These are phyloP conservation scores for Bryconaethiops microstoma DNA, from an alignment of 2,797 vertebrate species.

Conservation along the genomic window DNA sequence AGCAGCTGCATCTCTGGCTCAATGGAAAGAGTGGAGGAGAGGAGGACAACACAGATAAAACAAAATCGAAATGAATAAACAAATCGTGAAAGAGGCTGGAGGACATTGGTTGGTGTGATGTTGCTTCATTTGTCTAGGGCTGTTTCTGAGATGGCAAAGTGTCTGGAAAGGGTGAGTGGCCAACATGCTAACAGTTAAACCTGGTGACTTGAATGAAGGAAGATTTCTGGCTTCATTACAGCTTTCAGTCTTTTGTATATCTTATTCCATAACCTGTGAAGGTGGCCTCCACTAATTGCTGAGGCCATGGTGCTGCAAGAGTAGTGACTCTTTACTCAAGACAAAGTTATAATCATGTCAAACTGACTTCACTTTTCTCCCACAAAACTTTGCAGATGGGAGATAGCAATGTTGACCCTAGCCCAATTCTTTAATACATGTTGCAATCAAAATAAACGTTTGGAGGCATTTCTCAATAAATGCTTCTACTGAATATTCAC, in stretches of 20 bases:
- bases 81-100: conserved; percentile 20
- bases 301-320: not conserved
- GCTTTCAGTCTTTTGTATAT: conserved; percentile 15
- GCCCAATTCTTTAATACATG: conserved; percentile 1
- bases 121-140: not conserved
- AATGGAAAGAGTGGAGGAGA: conserved; percentile 60
- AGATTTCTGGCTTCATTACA: conserved; percentile 1
- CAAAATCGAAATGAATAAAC: conserved; percentile 31
- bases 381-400: conserved; percentile 12
- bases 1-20: conserved; percentile 68
- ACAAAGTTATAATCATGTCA: not conserved
- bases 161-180: not conserved
- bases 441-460: not conserved
- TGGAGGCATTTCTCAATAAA: not conserved
- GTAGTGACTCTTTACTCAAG: conserved; percentile 36
- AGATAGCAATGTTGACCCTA: conserved; percentile 33
- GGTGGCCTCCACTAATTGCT: conserved; percentile 32
- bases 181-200: not conserved
- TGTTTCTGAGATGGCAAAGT: not conserved
- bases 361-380: conserved; percentile 34
- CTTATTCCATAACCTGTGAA: conserved; percentile 49
- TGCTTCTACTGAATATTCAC: not conserved
- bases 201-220: not conserved
- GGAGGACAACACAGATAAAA: conserved; percentile 43
- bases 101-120: not conserved